Percentiles rank a stretch among this genome's conserved stretches.
Evolutionary conservation across 2,797 vertebrate genomes (phyloP).

Genomic region (Gadopsis marmoratus): DNA sequence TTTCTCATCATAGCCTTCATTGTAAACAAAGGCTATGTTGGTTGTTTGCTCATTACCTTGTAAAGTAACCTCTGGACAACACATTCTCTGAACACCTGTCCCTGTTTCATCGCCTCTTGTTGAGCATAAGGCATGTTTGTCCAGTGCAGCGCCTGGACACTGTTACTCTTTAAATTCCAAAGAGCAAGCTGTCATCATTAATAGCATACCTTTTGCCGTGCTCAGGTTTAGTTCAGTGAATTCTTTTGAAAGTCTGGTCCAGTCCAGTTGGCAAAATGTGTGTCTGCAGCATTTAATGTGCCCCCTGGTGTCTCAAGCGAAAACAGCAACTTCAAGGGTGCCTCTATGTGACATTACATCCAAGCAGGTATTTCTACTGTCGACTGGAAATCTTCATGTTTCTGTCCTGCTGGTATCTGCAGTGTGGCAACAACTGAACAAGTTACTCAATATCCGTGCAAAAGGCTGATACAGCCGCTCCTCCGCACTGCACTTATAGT

Average conservation of each 20-base stretch:
- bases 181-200: slow-evolving; percentile 27
- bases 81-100: slow-evolving; percentile 48
- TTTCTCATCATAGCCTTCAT: background rate
- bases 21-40: background rate
- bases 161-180: slow-evolving; percentile 46
- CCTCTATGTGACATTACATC: background rate
- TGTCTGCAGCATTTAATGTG: background rate
- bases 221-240: background rate
- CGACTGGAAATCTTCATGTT: slow-evolving; percentile 11
- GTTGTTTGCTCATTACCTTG: slow-evolving; percentile 38
- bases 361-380: background rate
- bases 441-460: background rate
- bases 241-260: background rate
- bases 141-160: slow-evolving; percentile 23
- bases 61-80: slow-evolving; percentile 34
- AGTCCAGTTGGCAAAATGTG: background rate
- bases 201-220: background rate
- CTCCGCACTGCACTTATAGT: background rate
- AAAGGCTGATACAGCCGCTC: background rate
- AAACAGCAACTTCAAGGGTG: slow-evolving; percentile 1
- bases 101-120: slow-evolving; percentile 46
- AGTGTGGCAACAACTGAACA: slow-evolving; percentile 9
- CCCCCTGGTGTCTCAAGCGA: slow-evolving; percentile 61
- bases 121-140: slow-evolving; percentile 47
- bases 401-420: background rate